Evolutionary conservation across 2,113 vertebrate species (phyloP).

Genomic region (Zootoca vivipara): DNA sequence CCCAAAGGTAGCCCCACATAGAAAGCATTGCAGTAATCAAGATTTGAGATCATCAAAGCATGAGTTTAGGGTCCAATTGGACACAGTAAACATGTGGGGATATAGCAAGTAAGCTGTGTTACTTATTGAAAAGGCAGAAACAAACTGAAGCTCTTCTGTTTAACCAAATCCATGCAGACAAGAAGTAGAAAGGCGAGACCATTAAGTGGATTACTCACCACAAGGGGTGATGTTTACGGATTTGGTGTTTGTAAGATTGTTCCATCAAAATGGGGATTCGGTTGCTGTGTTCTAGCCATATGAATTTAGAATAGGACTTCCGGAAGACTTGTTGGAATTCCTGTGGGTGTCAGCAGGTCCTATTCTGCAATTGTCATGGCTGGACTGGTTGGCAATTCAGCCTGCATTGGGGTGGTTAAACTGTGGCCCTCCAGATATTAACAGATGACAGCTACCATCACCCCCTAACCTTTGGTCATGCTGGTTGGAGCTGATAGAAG

Average conservation of each 20-base stretch:
- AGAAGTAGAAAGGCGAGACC: too few species aligned
- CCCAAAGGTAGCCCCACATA: too few species aligned
- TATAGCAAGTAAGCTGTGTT: background rate
- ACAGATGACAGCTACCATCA: too few species aligned
- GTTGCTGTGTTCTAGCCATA: background rate
- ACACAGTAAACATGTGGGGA: background rate
- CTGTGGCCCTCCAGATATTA: too few species aligned
- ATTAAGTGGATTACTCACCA: background rate
- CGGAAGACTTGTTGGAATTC: background rate
- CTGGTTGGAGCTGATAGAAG: too few species aligned
- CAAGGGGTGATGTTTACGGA: background rate
- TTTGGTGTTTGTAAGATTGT: background rate
- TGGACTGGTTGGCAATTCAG: background rate
- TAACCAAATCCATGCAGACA: background rate
- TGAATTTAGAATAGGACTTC: background rate
- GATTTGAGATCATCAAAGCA: too few species aligned
- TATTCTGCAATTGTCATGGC: background rate
- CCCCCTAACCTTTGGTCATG: too few species aligned
- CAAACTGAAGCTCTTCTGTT: background rate
- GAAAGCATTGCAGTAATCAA: too few species aligned
- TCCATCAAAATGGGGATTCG: background rate
- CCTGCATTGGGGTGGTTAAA: too few species aligned
- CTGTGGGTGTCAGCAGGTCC: background rate
- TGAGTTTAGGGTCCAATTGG: background rate
- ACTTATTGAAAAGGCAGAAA: background rate